A percentile compares a stretch with the other conserved stretches of the same genome.
Evolutionary conservation across 1,140 invertebrate species (phyloP).

Genomic region (Frieseomelitta varia): DNA sequence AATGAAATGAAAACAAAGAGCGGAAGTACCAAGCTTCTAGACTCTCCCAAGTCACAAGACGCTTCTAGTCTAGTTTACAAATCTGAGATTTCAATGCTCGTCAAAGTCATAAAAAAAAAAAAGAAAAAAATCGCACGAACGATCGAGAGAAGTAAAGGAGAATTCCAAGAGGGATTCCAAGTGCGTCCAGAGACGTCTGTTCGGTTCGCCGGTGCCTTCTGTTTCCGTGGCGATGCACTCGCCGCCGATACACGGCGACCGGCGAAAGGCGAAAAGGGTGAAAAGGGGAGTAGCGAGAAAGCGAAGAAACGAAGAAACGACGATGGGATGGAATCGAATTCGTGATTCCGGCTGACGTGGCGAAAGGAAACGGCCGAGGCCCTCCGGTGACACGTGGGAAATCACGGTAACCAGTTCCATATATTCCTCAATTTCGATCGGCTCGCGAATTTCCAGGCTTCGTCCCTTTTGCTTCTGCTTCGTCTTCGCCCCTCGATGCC

Average conservation of each 20-base stretch:
- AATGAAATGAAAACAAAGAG: too few relatives aligned
- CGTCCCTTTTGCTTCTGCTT: not conserved
- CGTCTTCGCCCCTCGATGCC: not conserved
- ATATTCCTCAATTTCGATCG: constrained; percentile 47
- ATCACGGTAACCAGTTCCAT: constrained; percentile 62
- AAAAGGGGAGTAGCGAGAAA: too few relatives aligned
- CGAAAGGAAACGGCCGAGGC: constrained; percentile 29
- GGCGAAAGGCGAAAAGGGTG: not conserved
- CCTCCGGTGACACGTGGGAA: constrained; percentile 61
- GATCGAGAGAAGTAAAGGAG: not conserved
- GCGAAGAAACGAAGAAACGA: not conserved
- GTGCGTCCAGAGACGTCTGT: not conserved
- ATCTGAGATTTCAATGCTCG: too few relatives aligned
- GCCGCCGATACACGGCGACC: constrained; percentile 38
- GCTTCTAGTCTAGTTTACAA: too few relatives aligned
- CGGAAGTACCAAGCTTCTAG: too few relatives aligned
- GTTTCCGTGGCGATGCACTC: not conserved
- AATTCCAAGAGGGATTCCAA: not conserved
- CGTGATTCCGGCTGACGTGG: constrained; percentile 51
- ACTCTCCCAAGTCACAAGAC: too few relatives aligned
- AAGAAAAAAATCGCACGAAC: too few relatives aligned
- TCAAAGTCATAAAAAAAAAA: too few relatives aligned
- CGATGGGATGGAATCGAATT: constrained; percentile 51
- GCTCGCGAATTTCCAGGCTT: constrained; percentile 40
- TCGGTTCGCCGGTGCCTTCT: not conserved